Evolutionary conservation across 2,113 vertebrate species (phyloP), one percentile per base, ranked within the genome.

Genomic region (Xyrauchen texanus): DNA sequence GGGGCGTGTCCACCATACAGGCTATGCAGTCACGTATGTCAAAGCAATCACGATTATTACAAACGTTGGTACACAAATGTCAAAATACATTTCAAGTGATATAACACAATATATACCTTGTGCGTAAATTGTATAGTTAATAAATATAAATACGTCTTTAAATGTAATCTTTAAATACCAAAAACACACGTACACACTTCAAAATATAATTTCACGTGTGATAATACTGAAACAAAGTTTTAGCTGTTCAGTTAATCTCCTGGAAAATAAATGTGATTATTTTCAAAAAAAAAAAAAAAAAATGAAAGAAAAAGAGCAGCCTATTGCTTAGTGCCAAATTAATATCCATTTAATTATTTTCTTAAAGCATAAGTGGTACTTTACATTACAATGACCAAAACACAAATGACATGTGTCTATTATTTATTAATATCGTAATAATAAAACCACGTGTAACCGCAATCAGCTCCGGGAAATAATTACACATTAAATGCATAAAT

Each of bases 211-310:
- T 42, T 65, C 13, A 51, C 69, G 76, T 62, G 70, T 65, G 49
- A 82, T 82, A 82, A 82, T 82, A 82, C 81, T 85, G 81, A 80
- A 76, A 79, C 65, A 69, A 68, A 45, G 51, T 55, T 63, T 12
- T 66, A 49, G 51, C 46, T 53, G 49, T 60, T 44, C 66, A 49
- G n/a, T 51, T 51, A 9, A 9, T 73, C 51, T 72, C 45, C 16
- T 57, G 44, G 21, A 65, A 58, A 73, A 34, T 34, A 34, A 34
- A 3, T 34, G 1, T 34, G 21, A 34, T 34, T 34, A 34, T 34
- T 34, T 34, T 34, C 21, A 34, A 34, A 34, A 34, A 34, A 34
- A 34, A 34, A 34, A 34, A 34, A 34, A 34, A 34, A 34, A 34
- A 34, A 34, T 1, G 21, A 34, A 34, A 34, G 21, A 34, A 34